Evolutionary conservation across 2,888 invertebrate genomes (phyloP), one percentile per base, ranked within the genome.

Genomic region (Caenorhabditis sinica): DNA sequence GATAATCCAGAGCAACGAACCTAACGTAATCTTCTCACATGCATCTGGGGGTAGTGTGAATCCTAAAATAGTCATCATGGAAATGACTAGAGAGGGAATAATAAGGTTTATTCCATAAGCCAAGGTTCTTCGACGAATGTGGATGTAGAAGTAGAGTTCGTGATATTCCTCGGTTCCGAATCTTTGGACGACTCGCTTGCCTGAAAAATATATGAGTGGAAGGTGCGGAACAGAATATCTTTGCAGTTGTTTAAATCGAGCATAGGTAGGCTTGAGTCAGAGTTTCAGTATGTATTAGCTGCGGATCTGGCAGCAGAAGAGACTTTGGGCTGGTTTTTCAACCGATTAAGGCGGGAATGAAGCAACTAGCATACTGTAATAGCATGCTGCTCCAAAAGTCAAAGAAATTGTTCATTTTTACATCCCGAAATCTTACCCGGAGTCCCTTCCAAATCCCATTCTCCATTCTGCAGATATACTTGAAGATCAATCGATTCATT

Each of bases 21-120:
- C 87, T 9, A 89, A 56, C 11, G 88, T 87, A 11, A 89, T 76
- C 79, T 89, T 89, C 75, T 89, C 89, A 25, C 89, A 87, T 17
- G 89, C 88, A 30, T 88, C 87, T 11, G 89, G 89, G 2, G 89
- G 89, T 6, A 89, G 63, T 11, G 89, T 89, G 81, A 89, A 89
- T n/a, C 89, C 88, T 0, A 89, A 63, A 23, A 89, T 86, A 2
- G 88, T 88, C 89, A 89, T 88, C 86, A 89, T 87, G 4, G 88
- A 89, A 13, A 89, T 88, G 5, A 89, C 88, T 17, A 89, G 74
- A 17, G 88, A 88, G 20, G 89, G 89, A 53, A 89, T 87, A 33
- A 89, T 89, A 45, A 89, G 45, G 23, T 89, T 89, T 69, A 89
- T 89, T 6, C 87, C 89, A 56, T 89, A 89, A 0, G 89, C 89